A percentile compares a stretch with the other conserved stretches of the same genome.
These are phyloP conservation scores for Glareola pratincola DNA, from an alignment of 2,113 vertebrate species.

Conservation along the genomic window DNA sequence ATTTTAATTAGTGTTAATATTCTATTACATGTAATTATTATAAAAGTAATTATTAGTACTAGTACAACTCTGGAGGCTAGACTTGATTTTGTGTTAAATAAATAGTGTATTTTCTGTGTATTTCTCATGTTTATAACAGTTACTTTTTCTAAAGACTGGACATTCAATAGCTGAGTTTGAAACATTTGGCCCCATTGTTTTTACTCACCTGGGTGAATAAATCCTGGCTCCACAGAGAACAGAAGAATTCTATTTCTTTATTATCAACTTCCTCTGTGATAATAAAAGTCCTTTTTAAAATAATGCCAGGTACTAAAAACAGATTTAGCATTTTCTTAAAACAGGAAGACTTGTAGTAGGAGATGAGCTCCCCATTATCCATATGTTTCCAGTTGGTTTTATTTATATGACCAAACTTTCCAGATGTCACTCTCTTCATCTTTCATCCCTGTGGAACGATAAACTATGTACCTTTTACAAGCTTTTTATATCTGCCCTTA, in stretches of 20 bases:
- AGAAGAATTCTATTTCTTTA: background rate
- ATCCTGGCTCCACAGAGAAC: background rate
- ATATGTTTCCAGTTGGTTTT: constrained; percentile 70
- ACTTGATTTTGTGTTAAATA: background rate
- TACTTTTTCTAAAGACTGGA: background rate
- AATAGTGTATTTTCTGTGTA: background rate
- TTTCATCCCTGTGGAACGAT: background rate
- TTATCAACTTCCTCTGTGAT: constrained; percentile 23
- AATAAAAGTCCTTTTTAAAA: background rate
- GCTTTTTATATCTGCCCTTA: background rate
- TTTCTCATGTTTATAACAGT: background rate
- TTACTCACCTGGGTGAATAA: background rate
- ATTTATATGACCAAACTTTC: constrained; percentile 32
- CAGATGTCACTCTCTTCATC: constrained; percentile 50
- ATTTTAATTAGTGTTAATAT: background rate
- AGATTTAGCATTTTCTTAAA: constrained; percentile 29
- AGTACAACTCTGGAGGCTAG: background rate
- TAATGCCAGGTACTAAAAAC: constrained; percentile 5
- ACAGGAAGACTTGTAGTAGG: constrained; percentile 42
- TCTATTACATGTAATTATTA: background rate
- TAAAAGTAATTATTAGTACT: background rate
- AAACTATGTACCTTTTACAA: constrained; percentile 12
- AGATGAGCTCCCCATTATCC: constrained; percentile 46
- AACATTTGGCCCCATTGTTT: background rate
- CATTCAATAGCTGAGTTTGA: background rate